Base-by-base conservation (phyloP, 2,113 vertebrate genomes). In the Verasper variegatus region DNA sequence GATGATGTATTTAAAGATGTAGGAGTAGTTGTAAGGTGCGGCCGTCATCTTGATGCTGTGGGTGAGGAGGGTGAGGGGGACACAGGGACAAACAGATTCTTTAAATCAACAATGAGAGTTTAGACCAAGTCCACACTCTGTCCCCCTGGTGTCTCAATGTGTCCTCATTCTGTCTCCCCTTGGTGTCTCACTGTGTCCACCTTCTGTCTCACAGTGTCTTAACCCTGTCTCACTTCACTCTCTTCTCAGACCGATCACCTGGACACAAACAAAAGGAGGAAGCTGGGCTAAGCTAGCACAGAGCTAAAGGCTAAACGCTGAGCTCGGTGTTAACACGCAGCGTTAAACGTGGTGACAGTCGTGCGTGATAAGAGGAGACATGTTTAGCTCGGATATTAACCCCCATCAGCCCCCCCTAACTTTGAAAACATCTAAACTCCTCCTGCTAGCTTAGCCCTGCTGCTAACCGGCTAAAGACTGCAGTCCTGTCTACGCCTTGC, bases 1-100 rank as follows among this genome's bases (percentile, higher is more conserved):
- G 87, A 99, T 99, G 95, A 99, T 99, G 94, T 99, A 99, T 82
- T 99, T 99, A 92, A 99, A 99, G 95, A 99, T 99, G 95, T 99
- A 99, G 81, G 97, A 99, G 85, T 99, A 99, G 94, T 99, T 99
- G 95, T 99, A 99, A 66, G 98, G 98, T 92, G 98, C 97, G 71
- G 97, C 97, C 91, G 98, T 97, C 97, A 99, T 99, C 90, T 94
- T 96, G 95, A 95, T 91, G 85, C 96, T 97, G 84, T 58, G 65
- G 26, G 10, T 0, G 11, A 12, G n/a, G 14, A 17, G 26, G 26
- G 55, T 26, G 56, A 15, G 40, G 8, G 11, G 3, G 11, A 9
- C 35, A 35, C 6, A 9, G 35, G 35, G 35, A 37, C 35, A 37
- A 37, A 37, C 35, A 37, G 35, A 8, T 37, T 37, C 7, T 37